These are phyloP conservation scores for Diplodus puntazzo DNA, from an alignment of 2,797 vertebrate genomes.

Conservation along the genomic window DNA sequence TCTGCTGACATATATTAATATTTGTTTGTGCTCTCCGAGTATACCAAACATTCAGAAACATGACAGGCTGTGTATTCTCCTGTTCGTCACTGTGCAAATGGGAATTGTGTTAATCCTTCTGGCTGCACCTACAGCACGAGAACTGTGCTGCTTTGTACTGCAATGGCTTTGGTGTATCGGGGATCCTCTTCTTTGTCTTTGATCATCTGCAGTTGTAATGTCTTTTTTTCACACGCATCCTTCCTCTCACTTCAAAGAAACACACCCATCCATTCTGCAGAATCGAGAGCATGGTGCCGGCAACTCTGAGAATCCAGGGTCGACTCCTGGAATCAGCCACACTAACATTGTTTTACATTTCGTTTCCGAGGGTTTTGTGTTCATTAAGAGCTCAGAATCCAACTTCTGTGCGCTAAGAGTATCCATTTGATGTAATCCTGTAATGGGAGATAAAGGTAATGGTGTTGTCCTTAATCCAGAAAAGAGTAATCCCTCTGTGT, in stretches of 20 bases:
- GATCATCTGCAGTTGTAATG: constrained; percentile 48
- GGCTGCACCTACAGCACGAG: constrained; percentile 44
- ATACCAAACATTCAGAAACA: constrained; percentile 6
- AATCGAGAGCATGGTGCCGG: constrained; percentile 41
- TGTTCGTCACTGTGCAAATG: constrained; percentile 28
- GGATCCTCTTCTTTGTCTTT: constrained; percentile 55
- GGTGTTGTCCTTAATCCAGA: constrained; percentile 60
- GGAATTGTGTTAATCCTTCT: constrained; percentile 42
- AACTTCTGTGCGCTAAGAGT: constrained; percentile 24
- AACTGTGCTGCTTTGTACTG: constrained; percentile 60
- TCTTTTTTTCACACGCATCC: constrained; percentile 39
- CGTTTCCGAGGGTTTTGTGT: constrained; percentile 23
- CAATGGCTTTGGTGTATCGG: constrained; percentile 54
- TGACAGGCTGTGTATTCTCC: constrained; percentile 48
- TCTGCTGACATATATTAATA: constrained; percentile 31
- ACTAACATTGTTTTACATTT: constrained; percentile 26
- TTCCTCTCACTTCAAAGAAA: constrained; percentile 52
- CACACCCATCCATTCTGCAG: constrained; percentile 23
- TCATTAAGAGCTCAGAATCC: constrained; percentile 26
- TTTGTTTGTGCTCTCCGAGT: constrained; percentile 42
- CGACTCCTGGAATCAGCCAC: constrained; percentile 14
- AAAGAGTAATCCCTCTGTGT: constrained; percentile 42
- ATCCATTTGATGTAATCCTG: constrained; percentile 62
- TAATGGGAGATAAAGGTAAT: constrained; percentile 53
- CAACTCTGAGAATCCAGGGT: constrained; percentile 30